Evolutionary conservation across 2,888 invertebrate genomes (phyloP).

Genomic region (Neoitamus cyanurus): DNA sequence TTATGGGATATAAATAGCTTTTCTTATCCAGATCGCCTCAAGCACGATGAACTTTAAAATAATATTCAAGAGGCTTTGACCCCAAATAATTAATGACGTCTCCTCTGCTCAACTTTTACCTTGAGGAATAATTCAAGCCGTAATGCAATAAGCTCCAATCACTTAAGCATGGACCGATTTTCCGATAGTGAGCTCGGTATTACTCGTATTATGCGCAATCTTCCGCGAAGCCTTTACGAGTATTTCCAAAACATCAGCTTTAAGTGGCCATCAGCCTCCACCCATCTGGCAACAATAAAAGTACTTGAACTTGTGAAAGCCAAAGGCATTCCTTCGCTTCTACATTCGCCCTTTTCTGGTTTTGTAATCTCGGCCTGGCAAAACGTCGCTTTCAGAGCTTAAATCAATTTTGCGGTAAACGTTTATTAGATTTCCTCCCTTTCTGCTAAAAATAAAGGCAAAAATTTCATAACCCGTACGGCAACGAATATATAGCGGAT

Average conservation of each 20-base stretch:
- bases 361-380: background rate
- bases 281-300: conserved; percentile 1
- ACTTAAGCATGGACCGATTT: background rate
- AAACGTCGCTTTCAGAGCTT: background rate
- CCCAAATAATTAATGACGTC: background rate
- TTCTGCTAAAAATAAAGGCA: background rate
- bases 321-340: background rate
- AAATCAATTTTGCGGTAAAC: background rate
- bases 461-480: background rate
- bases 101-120: background rate
- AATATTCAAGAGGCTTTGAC: background rate
- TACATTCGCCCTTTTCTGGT: background rate
- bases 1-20: background rate
- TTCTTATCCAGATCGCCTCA: background rate
- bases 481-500: background rate
- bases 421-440: background rate
- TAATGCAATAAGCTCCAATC: background rate
- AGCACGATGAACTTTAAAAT: background rate
- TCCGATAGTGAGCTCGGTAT: background rate
- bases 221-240: background rate
- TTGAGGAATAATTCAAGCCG: background rate
- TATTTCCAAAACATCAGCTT: background rate
- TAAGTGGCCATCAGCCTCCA: background rate
- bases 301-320: background rate
- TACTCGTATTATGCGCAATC: background rate